Conservation (phyloP, 2,797 vertebrate genomes). For the Champsocephalus esox region DNA sequence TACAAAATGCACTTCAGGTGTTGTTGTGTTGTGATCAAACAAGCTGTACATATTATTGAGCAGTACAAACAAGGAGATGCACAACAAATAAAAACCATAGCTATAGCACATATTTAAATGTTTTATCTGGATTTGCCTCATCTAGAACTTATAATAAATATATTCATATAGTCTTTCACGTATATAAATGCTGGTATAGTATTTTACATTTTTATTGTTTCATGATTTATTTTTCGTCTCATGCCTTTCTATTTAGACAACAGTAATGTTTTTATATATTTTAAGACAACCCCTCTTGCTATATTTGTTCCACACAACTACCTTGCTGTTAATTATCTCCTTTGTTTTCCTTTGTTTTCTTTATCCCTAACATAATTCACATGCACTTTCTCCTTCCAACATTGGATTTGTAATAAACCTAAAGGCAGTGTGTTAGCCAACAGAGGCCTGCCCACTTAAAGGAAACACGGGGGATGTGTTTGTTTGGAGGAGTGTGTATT, state of each 20-base stretch:
- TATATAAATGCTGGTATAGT: neutral
- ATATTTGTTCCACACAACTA: no score
- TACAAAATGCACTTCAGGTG: no score
- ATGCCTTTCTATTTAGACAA: neutral
- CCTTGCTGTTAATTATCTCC: neutral
- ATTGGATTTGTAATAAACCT: constrained; percentile 75
- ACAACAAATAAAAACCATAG: no score
- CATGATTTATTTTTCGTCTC: neutral
- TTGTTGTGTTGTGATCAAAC: no score
- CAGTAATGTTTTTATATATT: neutral
- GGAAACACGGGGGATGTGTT: constrained; percentile 47
- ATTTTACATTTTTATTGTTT: neutral
- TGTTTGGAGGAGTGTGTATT: neutral
- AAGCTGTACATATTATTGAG: no score
- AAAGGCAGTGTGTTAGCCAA: constrained; percentile 60
- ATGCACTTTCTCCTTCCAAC: constrained; percentile 14
- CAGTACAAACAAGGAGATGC: no score
- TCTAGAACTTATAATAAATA: neutral
- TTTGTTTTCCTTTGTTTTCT: neutral
- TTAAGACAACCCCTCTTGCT: neutral
- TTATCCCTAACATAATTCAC: neutral
- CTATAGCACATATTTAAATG: no score
- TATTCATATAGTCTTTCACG: neutral
- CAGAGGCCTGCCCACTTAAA: constrained; percentile 59
- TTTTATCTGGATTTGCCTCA: no score